Evolutionary conservation across 2,113 vertebrate species (phyloP), one percentile per base, ranked within the genome.

Genomic region (Climacteris rufus): DNA sequence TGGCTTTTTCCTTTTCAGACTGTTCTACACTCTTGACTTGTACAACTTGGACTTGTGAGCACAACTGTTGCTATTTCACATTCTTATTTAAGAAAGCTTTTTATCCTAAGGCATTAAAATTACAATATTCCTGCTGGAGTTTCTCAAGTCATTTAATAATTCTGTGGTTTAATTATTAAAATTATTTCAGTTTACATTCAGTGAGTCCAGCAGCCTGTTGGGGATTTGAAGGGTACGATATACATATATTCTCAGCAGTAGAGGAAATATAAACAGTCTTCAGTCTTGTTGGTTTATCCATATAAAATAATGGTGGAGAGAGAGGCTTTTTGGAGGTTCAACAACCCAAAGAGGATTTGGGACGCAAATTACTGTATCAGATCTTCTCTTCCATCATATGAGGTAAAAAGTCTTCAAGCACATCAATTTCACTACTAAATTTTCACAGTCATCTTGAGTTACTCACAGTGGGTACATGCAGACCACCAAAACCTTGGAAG

Each of bases 131-230:
- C 31, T 94, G 6, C 40, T 81, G 39, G 24, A 81, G 10, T 60
- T 10, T 83, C 78, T 74, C 47, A 90, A 49, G 44, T 61, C 1
- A 1, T 76, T 83, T 86, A 88, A 75, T 93, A 93, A 77, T 91
- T 96, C 66, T 80, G 39, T 86, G 30, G 23, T 84, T 91, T 93
- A 80, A 81, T 92, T 92, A 95, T 76, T 87, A 63, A 92, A 87
- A 71, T 74, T 1, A 83, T 90, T 77, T 40, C 49, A 81, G 33
- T 87, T 81, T 91, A 39, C 33, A 57, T 72, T 85, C 40, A 61
- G 39, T 50, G 66, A 65, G 18, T 59, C 39, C 39, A 69, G 70
- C 27, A 75, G 37, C 53, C 30, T 30, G 17, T 11, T 83, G 50
- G n/a, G 57, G 59, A 60, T 89, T 87, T 80, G 64, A 68, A 85